phyloP scores from a whole-genome alignment of 1,140 invertebrate genomes.

The Vanessa tameamea region DNA sequence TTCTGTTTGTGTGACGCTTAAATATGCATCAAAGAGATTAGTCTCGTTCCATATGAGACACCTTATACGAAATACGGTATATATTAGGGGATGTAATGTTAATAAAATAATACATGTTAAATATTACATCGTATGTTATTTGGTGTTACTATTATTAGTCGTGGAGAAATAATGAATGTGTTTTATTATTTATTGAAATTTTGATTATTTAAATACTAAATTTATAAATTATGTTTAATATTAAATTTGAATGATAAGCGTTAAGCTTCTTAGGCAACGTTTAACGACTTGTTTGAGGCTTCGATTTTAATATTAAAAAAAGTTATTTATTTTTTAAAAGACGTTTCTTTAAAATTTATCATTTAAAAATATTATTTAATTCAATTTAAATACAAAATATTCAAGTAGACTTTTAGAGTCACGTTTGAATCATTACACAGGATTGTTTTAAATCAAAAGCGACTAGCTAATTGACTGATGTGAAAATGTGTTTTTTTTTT shows the following conservation, averaged over 20 bases:
- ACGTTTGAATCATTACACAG: too few species aligned
- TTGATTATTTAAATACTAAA: not conserved
- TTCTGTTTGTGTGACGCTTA: constrained; percentile 41
- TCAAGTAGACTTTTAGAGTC: too few species aligned
- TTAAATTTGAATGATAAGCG: not conserved
- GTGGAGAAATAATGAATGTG: not conserved
- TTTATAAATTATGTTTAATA: not conserved
- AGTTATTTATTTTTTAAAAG: too few species aligned
- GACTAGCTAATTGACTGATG: too few species aligned
- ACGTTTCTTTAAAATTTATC: too few species aligned
- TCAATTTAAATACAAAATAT: too few species aligned
- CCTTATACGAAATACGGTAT: constrained; percentile 19
- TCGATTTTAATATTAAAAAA: too few species aligned
- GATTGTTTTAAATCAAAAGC: too few species aligned
- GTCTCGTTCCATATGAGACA: constrained; percentile 17
- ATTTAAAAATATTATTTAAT: too few species aligned
- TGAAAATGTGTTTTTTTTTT: too few species aligned
- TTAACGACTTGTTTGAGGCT: too few species aligned
- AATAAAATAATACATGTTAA: constrained; percentile 5
- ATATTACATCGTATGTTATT: not conserved
- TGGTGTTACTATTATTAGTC: not conserved
- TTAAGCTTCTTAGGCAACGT: too few species aligned
- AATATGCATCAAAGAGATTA: constrained; percentile 32
- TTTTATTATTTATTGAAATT: not conserved
- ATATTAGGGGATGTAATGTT: not conserved